These are phyloP conservation scores for Chrysina gloriosa DNA, from an alignment of 2,888 invertebrate species.

Conservation along the genomic window DNA sequence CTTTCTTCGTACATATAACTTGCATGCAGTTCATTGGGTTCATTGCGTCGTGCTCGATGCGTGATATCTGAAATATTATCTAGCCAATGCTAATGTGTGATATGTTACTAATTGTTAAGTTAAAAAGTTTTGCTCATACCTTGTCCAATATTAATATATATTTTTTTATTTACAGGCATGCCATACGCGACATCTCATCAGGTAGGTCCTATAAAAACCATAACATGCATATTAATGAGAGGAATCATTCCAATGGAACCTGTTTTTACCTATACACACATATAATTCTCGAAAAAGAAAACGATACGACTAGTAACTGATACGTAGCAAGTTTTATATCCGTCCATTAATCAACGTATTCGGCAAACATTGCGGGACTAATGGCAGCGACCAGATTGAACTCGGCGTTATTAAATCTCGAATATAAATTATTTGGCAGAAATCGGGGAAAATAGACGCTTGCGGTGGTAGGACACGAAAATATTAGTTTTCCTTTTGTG, in stretches of 20 bases:
- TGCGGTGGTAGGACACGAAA: slow-evolving; percentile 14
- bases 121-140: too few relatives aligned
- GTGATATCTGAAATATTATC: too few relatives aligned
- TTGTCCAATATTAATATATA: not conserved
- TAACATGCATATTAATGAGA: not conserved
- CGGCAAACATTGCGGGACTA: slow-evolving; percentile 6
- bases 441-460: not conserved
- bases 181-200: not conserved
- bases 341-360: slow-evolving; percentile 28
- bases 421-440: slow-evolving; percentile 25
- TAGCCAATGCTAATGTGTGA: too few relatives aligned
- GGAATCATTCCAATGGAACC: not conserved
- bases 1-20: too few relatives aligned
- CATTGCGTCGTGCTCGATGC: too few relatives aligned
- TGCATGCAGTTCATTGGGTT: too few relatives aligned
- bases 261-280: too few relatives aligned
- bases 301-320: not conserved
- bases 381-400: slow-evolving; percentile 33
- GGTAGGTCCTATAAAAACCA: not conserved
- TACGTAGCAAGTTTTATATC: slow-evolving; percentile 2
- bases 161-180: not conserved
- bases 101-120: too few relatives aligned
- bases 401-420: slow-evolving; percentile 28
- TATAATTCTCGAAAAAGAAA: not conserved
- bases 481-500: slow-evolving; percentile 29